Base-by-base conservation (phyloP, 2,888 invertebrate genomes). In the Ochropacha duplaris region DNA sequence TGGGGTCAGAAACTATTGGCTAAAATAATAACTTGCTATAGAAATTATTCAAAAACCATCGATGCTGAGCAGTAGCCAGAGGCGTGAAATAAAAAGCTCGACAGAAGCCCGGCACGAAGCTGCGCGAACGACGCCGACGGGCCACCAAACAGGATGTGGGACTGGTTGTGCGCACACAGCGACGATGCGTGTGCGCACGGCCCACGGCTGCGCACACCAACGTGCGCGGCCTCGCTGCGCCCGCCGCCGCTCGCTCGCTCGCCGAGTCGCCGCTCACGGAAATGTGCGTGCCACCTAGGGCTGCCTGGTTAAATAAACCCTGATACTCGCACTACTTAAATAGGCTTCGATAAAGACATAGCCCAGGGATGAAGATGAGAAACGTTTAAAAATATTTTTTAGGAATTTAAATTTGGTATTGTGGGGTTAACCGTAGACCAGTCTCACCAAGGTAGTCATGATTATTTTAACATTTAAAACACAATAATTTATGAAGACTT, bases 141-240 rank as follows among this genome's bases (percentile, higher is more conserved):
- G 83, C 86, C 86, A 84, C 86, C 88, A 90, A 92, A 92, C 92
- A 92, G 92, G 92, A 92, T 92, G 92, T 92, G 87, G 83, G 92
- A 92, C 92, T 92, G 92, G 92, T 92, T 90, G 85, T 81, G 79
- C 86, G 81, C 89, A 84, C 88, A 82, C 76, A 76, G 64, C 60
- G 50, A 9, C 62, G 59, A 62, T 49, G 59, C 67, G 65, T 64
- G 68, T 71, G 67, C 72, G 74, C 73, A 73, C 69, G 57, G 56
- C 60, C 57, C 60, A 58, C 60, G 58, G 71, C 59, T 83, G 77
- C 83, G 77, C 87, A 87, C 85, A 87, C 90, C 72, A 0, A 56
- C 64, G 71, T 76, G 65, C 79, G 77, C 88, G 90, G 88, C 89
- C 90, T 88, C 90, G 88, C 83, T 79, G 72, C 81, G n/a, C n/a